Evolutionary conservation across 2,113 vertebrate species (phyloP), one percentile per base, ranked within the genome.

Genomic region (Actinemys pallida): DNA sequence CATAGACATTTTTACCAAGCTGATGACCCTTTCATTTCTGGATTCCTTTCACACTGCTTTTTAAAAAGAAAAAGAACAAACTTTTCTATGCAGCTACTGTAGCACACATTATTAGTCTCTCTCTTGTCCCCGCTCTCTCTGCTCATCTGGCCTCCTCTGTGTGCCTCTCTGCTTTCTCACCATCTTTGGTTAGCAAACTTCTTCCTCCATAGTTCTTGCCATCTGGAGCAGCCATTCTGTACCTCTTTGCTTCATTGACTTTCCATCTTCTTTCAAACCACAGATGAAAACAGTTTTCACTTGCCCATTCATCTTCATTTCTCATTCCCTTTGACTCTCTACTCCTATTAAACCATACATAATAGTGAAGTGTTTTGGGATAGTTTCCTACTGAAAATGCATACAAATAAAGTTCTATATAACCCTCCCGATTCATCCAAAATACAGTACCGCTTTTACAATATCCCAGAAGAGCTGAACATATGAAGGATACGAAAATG

Each of bases 321-420:
- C 59, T 80, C 53, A 35, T 10, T 42, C 22, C 76, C 11, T 94
- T 62, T 6, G 54, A 62, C 85, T 82, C 14, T 52, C 7, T 57
- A 31, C 13, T 88, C 5, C 31, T 20, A 47, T 75, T 47, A 83
- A 90, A 69, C 6, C 50, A 9, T 83, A 83, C 82, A 45, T 25
- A 45, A 27, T 10, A 83, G 47, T 3, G 17, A 4, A 2, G 3
- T 54, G 13, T 8, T 90, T 2, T 42, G 47, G 52, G 47, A 69
- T 87, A 90, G 31, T 83, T 57, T 88, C 47, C 80, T 90, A 13
- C 11, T 35, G 65, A 84, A 88, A 92, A 24, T 39, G 24, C 27
- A n/a, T 31, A 2, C 19, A 93, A 65, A 79, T 86, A 6, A 25
- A 69, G 11, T 87, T 89, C 29, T 93, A 42, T 4, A 83, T 91